These are phyloP conservation scores for Stictonetta naevosa DNA, from an alignment of 2,113 vertebrate genomes.

Conservation along the genomic window DNA sequence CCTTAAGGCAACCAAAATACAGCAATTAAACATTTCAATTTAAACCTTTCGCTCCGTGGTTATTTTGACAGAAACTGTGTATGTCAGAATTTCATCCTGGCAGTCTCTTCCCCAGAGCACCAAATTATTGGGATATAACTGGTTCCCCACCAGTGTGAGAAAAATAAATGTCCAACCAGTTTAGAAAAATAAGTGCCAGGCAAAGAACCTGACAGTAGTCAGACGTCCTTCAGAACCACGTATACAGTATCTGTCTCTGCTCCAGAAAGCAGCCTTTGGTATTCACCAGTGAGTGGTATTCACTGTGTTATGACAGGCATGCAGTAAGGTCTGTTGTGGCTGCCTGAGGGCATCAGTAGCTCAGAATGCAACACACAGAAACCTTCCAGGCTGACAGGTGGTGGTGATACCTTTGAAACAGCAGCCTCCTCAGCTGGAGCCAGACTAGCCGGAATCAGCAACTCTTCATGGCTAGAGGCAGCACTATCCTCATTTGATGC, in stretches of 20 bases:
- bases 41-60: background rate
- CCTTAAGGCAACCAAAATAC: background rate
- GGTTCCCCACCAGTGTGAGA: background rate
- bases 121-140: background rate
- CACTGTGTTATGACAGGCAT: background rate
- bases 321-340: conserved; percentile 3
- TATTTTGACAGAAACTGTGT: background rate
- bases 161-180: background rate
- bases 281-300: background rate
- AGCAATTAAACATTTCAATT: background rate
- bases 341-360: background rate
- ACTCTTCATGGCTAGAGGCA: conserved; percentile 27
- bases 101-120: background rate
- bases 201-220: background rate
- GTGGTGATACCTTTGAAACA: conserved; percentile 71
- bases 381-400: background rate
- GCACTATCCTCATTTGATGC: conserved; percentile 20
- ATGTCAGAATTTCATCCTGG: background rate
- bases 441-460: conserved; percentile 13
- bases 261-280: background rate
- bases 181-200: background rate
- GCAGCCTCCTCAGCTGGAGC: conserved; percentile 41
- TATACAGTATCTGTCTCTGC: background rate
- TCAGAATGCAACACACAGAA: background rate
- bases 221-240: background rate